Conservation (phyloP, 2,797 vertebrate genomes). For the Prionace glauca region DNA sequence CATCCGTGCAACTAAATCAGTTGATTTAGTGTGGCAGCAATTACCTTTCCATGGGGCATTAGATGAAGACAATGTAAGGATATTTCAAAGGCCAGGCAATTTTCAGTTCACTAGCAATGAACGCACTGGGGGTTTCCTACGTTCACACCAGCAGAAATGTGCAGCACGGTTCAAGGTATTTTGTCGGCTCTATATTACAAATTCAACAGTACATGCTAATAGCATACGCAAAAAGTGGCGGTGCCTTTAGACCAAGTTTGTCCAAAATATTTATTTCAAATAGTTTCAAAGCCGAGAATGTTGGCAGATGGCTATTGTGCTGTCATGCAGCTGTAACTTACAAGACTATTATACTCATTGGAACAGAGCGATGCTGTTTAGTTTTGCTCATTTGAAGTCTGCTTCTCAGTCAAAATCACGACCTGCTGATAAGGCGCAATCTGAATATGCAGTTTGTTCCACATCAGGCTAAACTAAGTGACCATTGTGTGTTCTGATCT, state of each 20-base stretch:
- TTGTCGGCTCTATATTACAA: background rate
- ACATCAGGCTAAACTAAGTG: background rate
- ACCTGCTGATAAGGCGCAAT: background rate
- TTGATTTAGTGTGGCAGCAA: background rate
- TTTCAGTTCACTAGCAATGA: background rate
- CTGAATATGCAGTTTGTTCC: background rate
- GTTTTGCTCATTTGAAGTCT: background rate
- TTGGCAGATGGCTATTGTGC: background rate
- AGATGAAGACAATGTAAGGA: background rate
- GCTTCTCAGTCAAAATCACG: conserved; percentile 15
- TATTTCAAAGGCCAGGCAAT: background rate
- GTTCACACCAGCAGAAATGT: background rate
- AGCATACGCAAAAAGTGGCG: background rate
- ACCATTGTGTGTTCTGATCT: background rate
- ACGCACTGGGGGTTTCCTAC: background rate
- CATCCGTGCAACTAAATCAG: background rate
- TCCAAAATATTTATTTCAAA: background rate
- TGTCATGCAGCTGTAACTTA: background rate
- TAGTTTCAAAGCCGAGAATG: background rate
- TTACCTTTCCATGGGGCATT: background rate
- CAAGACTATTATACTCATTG: background rate
- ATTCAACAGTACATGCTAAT: background rate
- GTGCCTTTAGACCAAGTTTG: background rate
- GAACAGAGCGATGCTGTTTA: conserved; percentile 11
- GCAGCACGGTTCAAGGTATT: background rate